Conservation (phyloP, 1,140 invertebrate species). For the Drosophila lacertosa region DNA sequence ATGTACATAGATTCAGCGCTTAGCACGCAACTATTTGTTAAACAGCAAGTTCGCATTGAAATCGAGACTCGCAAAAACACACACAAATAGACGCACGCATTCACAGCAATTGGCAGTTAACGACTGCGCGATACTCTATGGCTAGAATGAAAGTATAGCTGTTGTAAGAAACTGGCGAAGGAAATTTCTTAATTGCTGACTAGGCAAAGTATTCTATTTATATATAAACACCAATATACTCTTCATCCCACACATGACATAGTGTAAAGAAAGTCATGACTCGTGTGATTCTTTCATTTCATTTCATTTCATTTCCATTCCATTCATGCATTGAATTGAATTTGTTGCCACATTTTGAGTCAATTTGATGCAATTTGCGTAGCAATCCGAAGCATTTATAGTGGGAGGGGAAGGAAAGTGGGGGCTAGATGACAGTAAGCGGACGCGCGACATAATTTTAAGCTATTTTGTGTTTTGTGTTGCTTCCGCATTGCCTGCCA, state of each 20-base stretch:
- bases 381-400: constrained; percentile 18
- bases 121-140: background rate
- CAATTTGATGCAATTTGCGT: constrained; percentile 69
- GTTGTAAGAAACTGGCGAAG: too few relatives aligned
- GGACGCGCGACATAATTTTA: constrained; percentile 32
- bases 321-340: constrained; percentile 73
- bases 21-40: constrained; percentile 72
- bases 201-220: background rate
- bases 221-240: background rate
- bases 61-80: constrained; percentile 29
- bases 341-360: constrained; percentile 58
- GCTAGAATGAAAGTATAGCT: background rate
- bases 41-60: constrained; percentile 59
- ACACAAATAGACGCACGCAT: constrained; percentile 4
- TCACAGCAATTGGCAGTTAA: background rate
- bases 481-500: constrained; percentile 32
- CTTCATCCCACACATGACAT: background rate
- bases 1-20: constrained; percentile 31
- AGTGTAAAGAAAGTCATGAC: constrained; percentile 7
- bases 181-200: too few relatives aligned
- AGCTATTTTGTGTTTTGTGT: constrained; percentile 19
- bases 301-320: constrained; percentile 56
- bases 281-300: constrained; percentile 22
- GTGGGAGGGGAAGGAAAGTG: background rate
- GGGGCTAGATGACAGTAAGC: constrained; percentile 17